phyloP scores from a whole-genome alignment of 2,888 invertebrate species.

The Diaprepes abbreviatus region DNA sequence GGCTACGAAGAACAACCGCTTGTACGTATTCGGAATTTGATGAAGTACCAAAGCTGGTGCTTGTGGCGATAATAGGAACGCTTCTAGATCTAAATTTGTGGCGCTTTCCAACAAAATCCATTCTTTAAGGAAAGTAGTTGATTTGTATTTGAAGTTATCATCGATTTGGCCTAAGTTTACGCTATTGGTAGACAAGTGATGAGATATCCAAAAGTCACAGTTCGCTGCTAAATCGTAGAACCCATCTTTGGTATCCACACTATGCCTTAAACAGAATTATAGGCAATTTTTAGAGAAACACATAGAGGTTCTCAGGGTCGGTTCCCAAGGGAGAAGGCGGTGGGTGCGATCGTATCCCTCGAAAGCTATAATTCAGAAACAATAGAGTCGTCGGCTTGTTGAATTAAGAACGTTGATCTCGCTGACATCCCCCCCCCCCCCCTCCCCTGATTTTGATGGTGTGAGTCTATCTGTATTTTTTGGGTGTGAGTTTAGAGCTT shows the following conservation, averaged over 20 bases:
- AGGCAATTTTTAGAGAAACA: too few species aligned
- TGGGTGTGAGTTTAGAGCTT: too few species aligned
- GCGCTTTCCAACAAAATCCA: constrained; percentile 48
- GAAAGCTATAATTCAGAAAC: too few species aligned
- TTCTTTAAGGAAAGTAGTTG: constrained; percentile 29
- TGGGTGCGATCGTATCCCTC: too few species aligned
- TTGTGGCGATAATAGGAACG: constrained; percentile 56
- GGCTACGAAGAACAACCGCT: constrained; percentile 54
- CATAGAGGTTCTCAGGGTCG: too few species aligned
- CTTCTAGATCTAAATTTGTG: constrained; percentile 55
- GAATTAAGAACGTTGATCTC: too few species aligned
- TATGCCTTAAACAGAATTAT: constrained; percentile 9
- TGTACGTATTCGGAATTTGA: constrained; percentile 52
- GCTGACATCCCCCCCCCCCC: too few species aligned
- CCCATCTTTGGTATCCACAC: background rate
- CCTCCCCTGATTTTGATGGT: too few species aligned
- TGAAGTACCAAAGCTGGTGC: constrained; percentile 51
- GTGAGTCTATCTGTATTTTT: too few species aligned
- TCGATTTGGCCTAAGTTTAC: constrained; percentile 44
- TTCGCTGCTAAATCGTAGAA: background rate
- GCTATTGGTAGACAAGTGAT: constrained; percentile 43
- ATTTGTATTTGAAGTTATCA: background rate
- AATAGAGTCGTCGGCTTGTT: too few species aligned
- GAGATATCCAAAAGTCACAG: constrained; percentile 18
- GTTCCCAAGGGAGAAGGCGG: too few species aligned